Base-by-base conservation (phyloP, 2,888 invertebrate genomes). In the Fragum fragum region DNA sequence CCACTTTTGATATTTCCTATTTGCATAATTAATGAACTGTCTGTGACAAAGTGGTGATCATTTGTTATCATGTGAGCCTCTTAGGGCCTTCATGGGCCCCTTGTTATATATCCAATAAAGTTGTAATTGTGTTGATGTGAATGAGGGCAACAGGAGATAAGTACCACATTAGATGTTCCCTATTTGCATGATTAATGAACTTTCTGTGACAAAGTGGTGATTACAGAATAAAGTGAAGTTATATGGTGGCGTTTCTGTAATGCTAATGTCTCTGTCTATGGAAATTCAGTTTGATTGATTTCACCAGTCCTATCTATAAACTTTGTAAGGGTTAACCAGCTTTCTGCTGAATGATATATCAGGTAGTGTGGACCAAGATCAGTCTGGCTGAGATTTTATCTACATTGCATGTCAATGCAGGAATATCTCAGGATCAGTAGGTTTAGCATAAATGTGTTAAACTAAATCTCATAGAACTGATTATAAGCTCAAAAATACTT, bases 151-250 rank as follows among this genome's bases (percentile, higher is more conserved):
- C n/a, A 18, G 18, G 18, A 47, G 47, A 47, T 47, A 47, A 47
- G 47, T 47, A 47, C 47, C 47, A 47, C 47, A 47, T 47, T 57
- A 57, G 23, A 57, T 21, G 11, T 11, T n/a, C 26, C 23, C 21
- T 18, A 14, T 57, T 23, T 26, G 57, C 57, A 57, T 57, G 26
- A 57, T 21, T 23, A 57, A 57, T 57, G 57, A 57, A 57, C 57
- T 57, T 57, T 21, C 23, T 57, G 57, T 57, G 57, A 57, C 57
- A 57, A 57, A 6, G 11, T 57, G 21, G 57, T 26, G 26, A 57
- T 57, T 57, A 26, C 21, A n/a, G 57, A 57, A 26, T 21, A 14
- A 57, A 57, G 26, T 23, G 57, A 26, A 26, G 57, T 57, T 3
- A 21, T 57, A 6, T 26, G 57, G 2, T 57, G 23, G 26, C 23